Evolutionary conservation across 2,797 vertebrate genomes (phyloP).

Genomic region (Cynodonichthys magdalenae): DNA sequence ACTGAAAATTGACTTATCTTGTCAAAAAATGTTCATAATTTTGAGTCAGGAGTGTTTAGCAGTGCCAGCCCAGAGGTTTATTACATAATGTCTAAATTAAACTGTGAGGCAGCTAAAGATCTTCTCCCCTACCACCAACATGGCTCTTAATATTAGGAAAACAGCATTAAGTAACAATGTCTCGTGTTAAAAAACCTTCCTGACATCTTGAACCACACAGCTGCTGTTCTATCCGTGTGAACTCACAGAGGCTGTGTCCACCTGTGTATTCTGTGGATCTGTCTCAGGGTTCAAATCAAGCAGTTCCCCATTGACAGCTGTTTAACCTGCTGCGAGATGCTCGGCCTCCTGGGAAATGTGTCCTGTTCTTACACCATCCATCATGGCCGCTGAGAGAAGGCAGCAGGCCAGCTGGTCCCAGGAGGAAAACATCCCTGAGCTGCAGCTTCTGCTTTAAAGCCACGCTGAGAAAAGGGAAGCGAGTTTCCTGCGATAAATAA

Average conservation of each 20-base stretch:
- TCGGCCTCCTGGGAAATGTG: conserved; percentile 57
- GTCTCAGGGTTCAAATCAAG: conserved; percentile 17
- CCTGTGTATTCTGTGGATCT: background rate
- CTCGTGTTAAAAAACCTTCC: too few species aligned
- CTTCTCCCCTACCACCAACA: too few species aligned
- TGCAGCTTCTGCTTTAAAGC: conserved; percentile 41
- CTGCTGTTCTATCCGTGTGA: too few species aligned
- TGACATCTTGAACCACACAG: too few species aligned
- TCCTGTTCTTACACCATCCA: conserved; percentile 62
- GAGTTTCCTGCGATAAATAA: conserved; percentile 37
- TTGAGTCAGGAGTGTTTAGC: too few species aligned
- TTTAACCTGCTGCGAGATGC: conserved; percentile 73
- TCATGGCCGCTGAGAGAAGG: conserved; percentile 59
- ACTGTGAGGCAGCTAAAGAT: too few species aligned
- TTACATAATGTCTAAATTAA: too few species aligned
- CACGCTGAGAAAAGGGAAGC: conserved; percentile 32
- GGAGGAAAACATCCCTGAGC: conserved; percentile 25
- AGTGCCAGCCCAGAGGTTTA: too few species aligned
- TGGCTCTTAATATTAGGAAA: too few species aligned
- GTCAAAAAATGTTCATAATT: too few species aligned
- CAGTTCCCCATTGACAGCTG: conserved; percentile 60
- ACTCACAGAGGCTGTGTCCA: background rate
- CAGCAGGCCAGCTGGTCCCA: conserved; percentile 28
- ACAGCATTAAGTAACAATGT: too few species aligned
- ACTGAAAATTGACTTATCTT: too few species aligned